These are phyloP conservation scores for Aleiodes alternator DNA, from an alignment of 2,888 invertebrate species.

Conservation along the genomic window DNA sequence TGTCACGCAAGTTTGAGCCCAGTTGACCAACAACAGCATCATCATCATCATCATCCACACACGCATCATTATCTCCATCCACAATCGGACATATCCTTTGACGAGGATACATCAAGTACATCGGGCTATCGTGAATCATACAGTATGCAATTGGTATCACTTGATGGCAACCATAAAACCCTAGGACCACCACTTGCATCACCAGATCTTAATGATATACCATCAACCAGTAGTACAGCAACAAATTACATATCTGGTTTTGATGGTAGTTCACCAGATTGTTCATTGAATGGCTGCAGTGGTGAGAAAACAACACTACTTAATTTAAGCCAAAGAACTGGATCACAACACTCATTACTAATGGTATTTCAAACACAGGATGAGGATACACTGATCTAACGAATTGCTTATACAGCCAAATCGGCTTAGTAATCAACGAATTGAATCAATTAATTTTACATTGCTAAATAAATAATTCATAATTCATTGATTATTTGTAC, in stretches of 20 bases:
- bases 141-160: slow-evolving; percentile 80
- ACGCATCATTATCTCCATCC: slow-evolving; percentile 64
- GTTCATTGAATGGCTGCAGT: slow-evolving; percentile 82
- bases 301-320: slow-evolving; percentile 79
- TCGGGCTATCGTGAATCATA: slow-evolving; percentile 88
- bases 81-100: slow-evolving; percentile 85
- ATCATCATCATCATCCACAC: slow-evolving; percentile 55
- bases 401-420: slow-evolving; percentile 36
- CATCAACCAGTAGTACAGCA: slow-evolving; percentile 74
- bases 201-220: slow-evolving; percentile 79
- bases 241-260: slow-evolving; percentile 76
- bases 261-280: slow-evolving; percentile 78
- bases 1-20: slow-evolving; percentile 35
- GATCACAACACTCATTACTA: slow-evolving; percentile 86
- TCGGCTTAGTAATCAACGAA: slow-evolving; percentile 16
- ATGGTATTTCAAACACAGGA: slow-evolving; percentile 89
- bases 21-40: slow-evolving; percentile 62
- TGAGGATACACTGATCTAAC: slow-evolving; percentile 89
- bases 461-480: slow-evolving; percentile 8
- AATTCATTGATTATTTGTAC: slow-evolving; percentile 19
- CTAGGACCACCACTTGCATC: slow-evolving; percentile 80
- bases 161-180: slow-evolving; percentile 75
- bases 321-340: slow-evolving; percentile 77
- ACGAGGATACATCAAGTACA: slow-evolving; percentile 88
- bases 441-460: slow-evolving; percentile 41